phyloP scores from a whole-genome alignment of 23 tunicate species.

The Clavelina lepadiformis region DNA sequence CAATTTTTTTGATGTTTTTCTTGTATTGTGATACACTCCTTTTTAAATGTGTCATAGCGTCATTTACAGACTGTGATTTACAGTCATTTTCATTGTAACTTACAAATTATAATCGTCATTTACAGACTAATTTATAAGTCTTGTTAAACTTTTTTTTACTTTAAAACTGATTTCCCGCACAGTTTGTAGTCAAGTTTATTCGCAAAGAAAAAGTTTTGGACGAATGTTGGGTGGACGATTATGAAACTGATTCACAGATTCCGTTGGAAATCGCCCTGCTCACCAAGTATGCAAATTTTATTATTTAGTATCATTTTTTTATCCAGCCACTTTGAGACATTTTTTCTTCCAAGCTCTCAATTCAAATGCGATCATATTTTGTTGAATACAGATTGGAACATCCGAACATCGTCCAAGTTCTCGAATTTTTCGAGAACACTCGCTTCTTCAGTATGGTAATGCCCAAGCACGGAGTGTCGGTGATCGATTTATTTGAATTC shows the following conservation, averaged over 20 bases:
- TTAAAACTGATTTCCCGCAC: too few relatives aligned
- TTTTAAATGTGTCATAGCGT: background rate
- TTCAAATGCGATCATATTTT: background rate
- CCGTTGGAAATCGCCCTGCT: slow-evolving; percentile 68
- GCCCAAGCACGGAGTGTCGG: slow-evolving; percentile 63
- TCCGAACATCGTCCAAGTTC: slow-evolving; percentile 55
- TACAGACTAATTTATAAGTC: background rate
- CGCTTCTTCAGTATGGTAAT: slow-evolving; percentile 63
- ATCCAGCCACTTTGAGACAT: background rate
- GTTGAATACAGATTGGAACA: slow-evolving; percentile 41
- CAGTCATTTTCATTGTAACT: too few relatives aligned
- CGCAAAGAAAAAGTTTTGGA: slow-evolving; percentile 71
- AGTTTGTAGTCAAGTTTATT: slow-evolving; percentile 78
- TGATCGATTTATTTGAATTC: slow-evolving; percentile 85
- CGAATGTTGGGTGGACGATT: slow-evolving; percentile 85
- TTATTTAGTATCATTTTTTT: background rate
- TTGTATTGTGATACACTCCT: background rate
- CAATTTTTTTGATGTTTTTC: background rate
- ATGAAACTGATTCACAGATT: slow-evolving; percentile 36
- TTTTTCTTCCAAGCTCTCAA: background rate
- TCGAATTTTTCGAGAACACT: slow-evolving; percentile 67
- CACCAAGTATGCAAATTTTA: slow-evolving; percentile 25
- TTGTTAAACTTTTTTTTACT: background rate
- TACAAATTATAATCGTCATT: too few relatives aligned
- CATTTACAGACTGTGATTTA: too few relatives aligned